phyloP scores from a whole-genome alignment of 2,888 invertebrate genomes.

The Schrankia costaestrigalis region DNA sequence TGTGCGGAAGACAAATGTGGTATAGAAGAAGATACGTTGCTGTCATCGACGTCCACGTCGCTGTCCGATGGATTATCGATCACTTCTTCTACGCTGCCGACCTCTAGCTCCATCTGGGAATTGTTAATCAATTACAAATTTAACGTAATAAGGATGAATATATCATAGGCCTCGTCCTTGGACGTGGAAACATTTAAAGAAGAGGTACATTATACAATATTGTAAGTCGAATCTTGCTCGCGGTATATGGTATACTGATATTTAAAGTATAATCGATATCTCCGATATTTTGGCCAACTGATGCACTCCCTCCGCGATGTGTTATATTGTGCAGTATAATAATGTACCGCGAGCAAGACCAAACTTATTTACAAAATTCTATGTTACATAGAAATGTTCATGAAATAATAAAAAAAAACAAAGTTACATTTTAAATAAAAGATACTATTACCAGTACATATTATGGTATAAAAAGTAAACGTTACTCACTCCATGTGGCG shows the following conservation, averaged over 20 bases:
- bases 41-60: constrained; percentile 72
- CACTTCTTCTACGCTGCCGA: constrained; percentile 51
- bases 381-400: background rate
- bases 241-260: too few relatives aligned
- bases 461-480: background rate
- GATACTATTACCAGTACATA: background rate
- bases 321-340: too few relatives aligned
- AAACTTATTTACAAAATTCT: too few relatives aligned
- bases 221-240: too few relatives aligned
- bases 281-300: too few relatives aligned
- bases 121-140: constrained; percentile 1
- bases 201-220: too few relatives aligned
- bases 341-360: too few relatives aligned
- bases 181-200: too few relatives aligned
- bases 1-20: constrained; percentile 64
- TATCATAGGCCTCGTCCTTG: too few relatives aligned
- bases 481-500: constrained; percentile 30
- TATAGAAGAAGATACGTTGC: constrained; percentile 33
- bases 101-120: constrained; percentile 55
- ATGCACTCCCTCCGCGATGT: too few relatives aligned
- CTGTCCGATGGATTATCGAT: constrained; percentile 63
- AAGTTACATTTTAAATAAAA: background rate
- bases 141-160: background rate
- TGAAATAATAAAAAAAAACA: background rate
- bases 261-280: too few relatives aligned